Base-by-base conservation (phyloP, 2,797 vertebrate species). In the Serranus cabrilla region DNA sequence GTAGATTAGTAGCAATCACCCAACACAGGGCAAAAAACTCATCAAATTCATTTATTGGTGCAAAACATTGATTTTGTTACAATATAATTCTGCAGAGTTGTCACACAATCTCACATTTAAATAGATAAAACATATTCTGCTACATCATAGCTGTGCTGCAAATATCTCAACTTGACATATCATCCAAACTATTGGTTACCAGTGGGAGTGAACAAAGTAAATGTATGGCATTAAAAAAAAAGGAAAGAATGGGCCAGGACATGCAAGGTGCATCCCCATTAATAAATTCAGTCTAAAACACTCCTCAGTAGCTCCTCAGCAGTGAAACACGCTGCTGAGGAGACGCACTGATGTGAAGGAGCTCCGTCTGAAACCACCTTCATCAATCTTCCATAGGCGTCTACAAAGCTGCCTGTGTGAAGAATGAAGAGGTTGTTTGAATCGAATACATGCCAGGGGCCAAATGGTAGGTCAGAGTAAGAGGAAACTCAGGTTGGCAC, bases 381-480 rank as follows among this genome's bases (percentile, higher is more conserved):
- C 90, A 93, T 93, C 79, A 88, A 92, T 92, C 91, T 90, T 89
- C 76, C 72, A 63, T 58, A 31, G 27, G 62, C 68, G 45, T 65
- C 74, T 79, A 73, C 86, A 87, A 91, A 91, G 78, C 74, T 61
- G 74, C 42, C 86, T 82, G 85, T 92, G 87, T 90, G 76, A 63
- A 87, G 81, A 56, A 77, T 58, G 76, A 80, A 74, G 85, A 82
- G 79, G 81, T 37, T 73, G 79, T 86, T 75, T 85, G 71, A 87
- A 75, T 74, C 80, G 43, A 37, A 21, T 16, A 60, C 71, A 63
- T 56, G 82, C 83, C 82, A 81, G 31, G 55, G 82, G 74, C 86
- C 86, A 80, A 91, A 84, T 74, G 85, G 87, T 91, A 86, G 89
- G 75, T 85, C 72, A 13, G 76, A 83, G 89, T 80, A 85, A 86